Conservation (phyloP, 30 jellyfish, hydroid and myxozoan species). For the Turritopsis dohrnii region DNA sequence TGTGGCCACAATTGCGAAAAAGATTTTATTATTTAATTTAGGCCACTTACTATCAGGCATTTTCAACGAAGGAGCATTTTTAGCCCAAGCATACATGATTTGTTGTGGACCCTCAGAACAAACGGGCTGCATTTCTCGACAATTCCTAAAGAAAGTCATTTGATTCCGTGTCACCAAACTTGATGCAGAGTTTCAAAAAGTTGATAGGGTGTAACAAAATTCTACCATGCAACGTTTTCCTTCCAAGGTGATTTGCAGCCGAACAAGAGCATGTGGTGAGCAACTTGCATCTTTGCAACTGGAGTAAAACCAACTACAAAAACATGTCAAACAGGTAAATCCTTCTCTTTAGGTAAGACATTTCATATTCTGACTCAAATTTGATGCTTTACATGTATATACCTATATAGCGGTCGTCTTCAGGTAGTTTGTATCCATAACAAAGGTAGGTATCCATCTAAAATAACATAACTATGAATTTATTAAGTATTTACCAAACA, state of each 20-base stretch:
- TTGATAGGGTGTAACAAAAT: not conserved
- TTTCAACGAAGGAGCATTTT: constrained; percentile 88
- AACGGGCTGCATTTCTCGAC: constrained; percentile 96
- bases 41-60: constrained; percentile 75
- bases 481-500: too few species aligned
- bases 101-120: constrained; percentile 71
- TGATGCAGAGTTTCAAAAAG: not conserved
- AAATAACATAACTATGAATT: too few species aligned
- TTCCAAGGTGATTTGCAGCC: constrained; percentile 84
- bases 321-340: not conserved
- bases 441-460: constrained; percentile 81
- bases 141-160: constrained; percentile 44
- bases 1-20: too few species aligned
- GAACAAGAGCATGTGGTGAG: constrained; percentile 95
- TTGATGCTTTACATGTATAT: not conserved
- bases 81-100: constrained; percentile 97
- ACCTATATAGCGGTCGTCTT: constrained; percentile 54
- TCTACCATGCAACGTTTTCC: constrained; percentile 56
- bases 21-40: too few species aligned
- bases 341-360: too few species aligned
- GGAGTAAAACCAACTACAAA: constrained; percentile 69
- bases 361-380: too few species aligned
- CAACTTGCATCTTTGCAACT: constrained; percentile 86
- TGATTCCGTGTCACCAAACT: too few species aligned
- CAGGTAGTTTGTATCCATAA: constrained; percentile 42